Percentiles rank a stretch among this genome's conserved stretches.
These are phyloP conservation scores for Polypterus bichir DNA, from an alignment of 2,113 vertebrate genomes.

Conservation along the genomic window DNA sequence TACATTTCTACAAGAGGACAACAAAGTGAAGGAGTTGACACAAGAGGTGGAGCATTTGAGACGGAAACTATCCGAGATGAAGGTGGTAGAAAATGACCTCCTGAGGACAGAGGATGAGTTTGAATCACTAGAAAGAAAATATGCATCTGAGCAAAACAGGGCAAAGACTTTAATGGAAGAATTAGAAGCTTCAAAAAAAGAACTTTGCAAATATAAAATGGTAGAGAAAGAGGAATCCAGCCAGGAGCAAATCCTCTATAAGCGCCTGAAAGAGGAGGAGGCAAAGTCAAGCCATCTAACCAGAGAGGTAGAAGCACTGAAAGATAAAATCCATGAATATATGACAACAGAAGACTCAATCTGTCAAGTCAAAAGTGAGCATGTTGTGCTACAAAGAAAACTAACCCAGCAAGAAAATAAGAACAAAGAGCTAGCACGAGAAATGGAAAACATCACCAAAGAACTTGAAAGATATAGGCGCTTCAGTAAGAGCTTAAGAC, in stretches of 20 bases:
- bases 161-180: conserved; percentile 72
- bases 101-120: conserved; percentile 79
- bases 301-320: conserved; percentile 78
- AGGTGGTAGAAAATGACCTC: conserved; percentile 77
- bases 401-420: conserved; percentile 83
- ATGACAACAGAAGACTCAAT: conserved; percentile 82
- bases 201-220: conserved; percentile 77
- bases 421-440: conserved; percentile 80
- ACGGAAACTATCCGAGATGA: conserved; percentile 82
- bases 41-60: conserved; percentile 84
- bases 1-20: conserved; percentile 75
- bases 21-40: conserved; percentile 86
- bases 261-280: conserved; percentile 81
- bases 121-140: conserved; percentile 75
- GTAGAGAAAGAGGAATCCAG: conserved; percentile 79
- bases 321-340: conserved; percentile 88
- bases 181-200: conserved; percentile 68
- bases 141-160: conserved; percentile 66
- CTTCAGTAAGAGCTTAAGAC: conserved; percentile 78
- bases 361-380: conserved; percentile 72
- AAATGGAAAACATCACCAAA: conserved; percentile 80
- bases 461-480: conserved; percentile 82
- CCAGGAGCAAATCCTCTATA: conserved; percentile 79
- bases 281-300: conserved; percentile 79
- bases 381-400: conserved; percentile 73